Evolutionary conservation across 37 sponge, comb jelly and placozoan genomes (phyloP).

Genomic region (Beroe forskalii): DNA sequence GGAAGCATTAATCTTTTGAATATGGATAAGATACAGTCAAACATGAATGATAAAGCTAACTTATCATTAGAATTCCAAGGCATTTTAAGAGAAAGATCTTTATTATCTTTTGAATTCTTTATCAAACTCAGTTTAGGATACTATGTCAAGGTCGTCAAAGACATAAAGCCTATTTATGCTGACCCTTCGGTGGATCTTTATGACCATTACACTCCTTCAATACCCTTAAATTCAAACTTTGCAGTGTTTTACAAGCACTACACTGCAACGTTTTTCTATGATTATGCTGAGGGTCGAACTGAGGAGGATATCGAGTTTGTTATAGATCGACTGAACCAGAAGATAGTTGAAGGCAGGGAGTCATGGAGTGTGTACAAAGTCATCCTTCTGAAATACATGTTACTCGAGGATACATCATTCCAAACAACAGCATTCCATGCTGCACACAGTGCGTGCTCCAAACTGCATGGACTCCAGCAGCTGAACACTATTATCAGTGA

Average conservation of each 20-base stretch:
- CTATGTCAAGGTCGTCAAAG: slow-evolving; percentile 51
- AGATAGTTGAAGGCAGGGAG: background rate
- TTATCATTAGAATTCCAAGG: background rate
- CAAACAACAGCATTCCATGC: background rate
- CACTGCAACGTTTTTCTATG: slow-evolving; percentile 50
- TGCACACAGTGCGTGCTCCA: slow-evolving; percentile 7
- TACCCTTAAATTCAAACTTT: background rate
- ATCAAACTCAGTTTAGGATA: background rate
- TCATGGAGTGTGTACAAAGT: background rate
- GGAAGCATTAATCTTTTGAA: background rate
- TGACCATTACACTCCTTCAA: slow-evolving; percentile 30
- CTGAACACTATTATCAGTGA: slow-evolving; percentile 48
- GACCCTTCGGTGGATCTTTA: background rate
- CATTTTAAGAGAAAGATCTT: background rate
- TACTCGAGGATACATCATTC: background rate
- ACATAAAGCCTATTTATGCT: slow-evolving; percentile 50
- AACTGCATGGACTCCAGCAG: slow-evolving; percentile 9
- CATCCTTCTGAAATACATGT: slow-evolving; percentile 56
- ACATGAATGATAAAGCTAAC: background rate
- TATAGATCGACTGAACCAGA: background rate
- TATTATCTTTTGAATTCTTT: background rate
- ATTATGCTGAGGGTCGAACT: background rate
- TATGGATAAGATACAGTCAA: slow-evolving; percentile 10
- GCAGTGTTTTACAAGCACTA: slow-evolving; percentile 49
- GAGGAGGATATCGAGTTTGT: slow-evolving; percentile 10